These are phyloP conservation scores for Boloria selene DNA, from an alignment of 2,888 invertebrate species.

Conservation along the genomic window DNA sequence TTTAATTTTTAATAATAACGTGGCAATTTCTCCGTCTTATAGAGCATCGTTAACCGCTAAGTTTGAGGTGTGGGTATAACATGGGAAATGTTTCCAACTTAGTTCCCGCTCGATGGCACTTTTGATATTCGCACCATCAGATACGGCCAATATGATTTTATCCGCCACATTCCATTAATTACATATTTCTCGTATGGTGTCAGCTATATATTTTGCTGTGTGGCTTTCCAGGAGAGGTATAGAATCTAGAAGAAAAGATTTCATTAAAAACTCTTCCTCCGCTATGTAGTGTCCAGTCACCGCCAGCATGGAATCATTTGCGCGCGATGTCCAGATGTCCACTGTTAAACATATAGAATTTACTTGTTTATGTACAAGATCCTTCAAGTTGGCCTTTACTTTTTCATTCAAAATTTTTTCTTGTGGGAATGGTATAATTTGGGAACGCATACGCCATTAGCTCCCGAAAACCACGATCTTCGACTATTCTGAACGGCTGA, in stretches of 20 bases:
- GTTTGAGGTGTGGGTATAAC: too few relatives aligned
- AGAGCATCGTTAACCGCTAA: too few relatives aligned
- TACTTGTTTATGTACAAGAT: constrained; percentile 6
- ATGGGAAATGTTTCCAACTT: too few relatives aligned
- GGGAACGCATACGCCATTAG: too few relatives aligned
- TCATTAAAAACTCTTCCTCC: neutral
- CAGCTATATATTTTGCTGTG: constrained; percentile 8
- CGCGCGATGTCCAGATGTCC: constrained; percentile 20
- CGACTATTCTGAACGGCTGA: too few relatives aligned
- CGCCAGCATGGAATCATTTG: constrained; percentile 13
- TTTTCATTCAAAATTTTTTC: too few relatives aligned
- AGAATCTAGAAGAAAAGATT: constrained; percentile 7
- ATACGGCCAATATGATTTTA: constrained; percentile 4
- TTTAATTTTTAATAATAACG: too few relatives aligned
- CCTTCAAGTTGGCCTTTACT: too few relatives aligned
- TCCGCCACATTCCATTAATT: constrained; percentile 2
- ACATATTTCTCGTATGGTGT: neutral
- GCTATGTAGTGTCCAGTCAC: constrained; percentile 13
- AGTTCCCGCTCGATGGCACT: too few relatives aligned
- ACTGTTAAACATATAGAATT: constrained; percentile 23
- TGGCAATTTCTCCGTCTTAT: neutral
- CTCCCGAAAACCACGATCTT: too few relatives aligned
- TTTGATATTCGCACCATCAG: constrained; percentile 5
- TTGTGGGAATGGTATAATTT: too few relatives aligned
- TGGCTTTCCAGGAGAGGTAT: constrained; percentile 1